Evolutionary conservation across 2,113 vertebrate species (phyloP).

Genomic region (Sylvia atricapilla): DNA sequence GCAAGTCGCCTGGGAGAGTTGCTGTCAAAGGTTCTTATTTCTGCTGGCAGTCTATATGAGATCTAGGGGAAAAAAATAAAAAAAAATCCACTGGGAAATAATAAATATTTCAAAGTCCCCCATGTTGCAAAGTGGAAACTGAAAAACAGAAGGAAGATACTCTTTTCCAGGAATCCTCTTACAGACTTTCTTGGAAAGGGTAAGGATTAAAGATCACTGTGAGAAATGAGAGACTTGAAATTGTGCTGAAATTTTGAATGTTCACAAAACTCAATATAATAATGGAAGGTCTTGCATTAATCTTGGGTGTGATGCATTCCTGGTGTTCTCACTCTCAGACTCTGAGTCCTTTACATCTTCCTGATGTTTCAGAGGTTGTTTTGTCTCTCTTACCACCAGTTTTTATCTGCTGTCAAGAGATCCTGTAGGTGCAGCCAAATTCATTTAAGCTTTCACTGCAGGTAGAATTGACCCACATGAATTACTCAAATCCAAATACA

Average conservation of each 20-base stretch:
- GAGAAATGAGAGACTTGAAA: background rate
- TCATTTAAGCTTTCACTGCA: background rate
- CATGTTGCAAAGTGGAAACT: background rate
- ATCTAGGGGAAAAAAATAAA: background rate
- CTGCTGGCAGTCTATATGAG: background rate
- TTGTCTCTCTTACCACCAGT: background rate
- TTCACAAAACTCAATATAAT: background rate
- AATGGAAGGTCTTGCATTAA: background rate
- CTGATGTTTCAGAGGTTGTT: background rate
- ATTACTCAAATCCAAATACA: background rate
- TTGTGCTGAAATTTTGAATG: background rate
- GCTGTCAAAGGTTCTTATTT: background rate
- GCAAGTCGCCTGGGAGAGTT: background rate
- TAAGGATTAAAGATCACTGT: background rate
- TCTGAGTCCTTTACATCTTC: background rate
- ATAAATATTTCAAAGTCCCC: background rate
- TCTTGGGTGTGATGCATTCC: background rate
- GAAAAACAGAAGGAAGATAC: background rate
- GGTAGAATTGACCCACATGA: background rate
- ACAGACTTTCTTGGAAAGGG: background rate
- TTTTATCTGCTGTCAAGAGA: background rate
- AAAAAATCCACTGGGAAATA: background rate
- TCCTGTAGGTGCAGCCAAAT: background rate
- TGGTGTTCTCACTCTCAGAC: background rate
- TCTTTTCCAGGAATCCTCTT: background rate